A percentile compares a stretch with the other conserved stretches of the same genome.
Conservation (phyloP, 53 echinoderm and acorn worm species). For the Actinopyga echinites region DNA sequence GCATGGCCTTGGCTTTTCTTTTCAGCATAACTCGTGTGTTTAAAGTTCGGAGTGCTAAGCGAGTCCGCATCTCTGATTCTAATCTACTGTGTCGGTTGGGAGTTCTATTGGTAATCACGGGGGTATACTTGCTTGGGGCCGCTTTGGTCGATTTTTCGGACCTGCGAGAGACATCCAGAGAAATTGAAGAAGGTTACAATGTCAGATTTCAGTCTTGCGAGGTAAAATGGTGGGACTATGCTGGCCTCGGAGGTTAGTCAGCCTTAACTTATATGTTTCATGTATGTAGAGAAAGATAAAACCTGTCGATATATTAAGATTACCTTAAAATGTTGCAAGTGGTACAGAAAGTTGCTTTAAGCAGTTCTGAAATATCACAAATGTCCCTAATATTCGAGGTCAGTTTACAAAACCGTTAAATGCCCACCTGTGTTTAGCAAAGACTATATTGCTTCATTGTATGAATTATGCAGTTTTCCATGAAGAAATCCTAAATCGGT, state of each 20-base stretch:
- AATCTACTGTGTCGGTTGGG: conserved; percentile 61
- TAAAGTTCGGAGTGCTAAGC: conserved; percentile 85
- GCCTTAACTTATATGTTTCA: too few relatives aligned
- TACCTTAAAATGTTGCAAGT: not conserved
- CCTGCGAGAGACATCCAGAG: conserved; percentile 4
- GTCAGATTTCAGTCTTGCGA: conserved; percentile 24
- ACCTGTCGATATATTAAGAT: not conserved
- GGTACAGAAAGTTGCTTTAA: too few relatives aligned
- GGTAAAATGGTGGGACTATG: conserved; percentile 57
- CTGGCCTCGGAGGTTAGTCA: conserved; percentile 54
- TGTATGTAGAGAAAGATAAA: not conserved
- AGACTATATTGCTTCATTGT: too few relatives aligned
- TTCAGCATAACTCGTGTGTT: conserved; percentile 83
- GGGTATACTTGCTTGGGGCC: conserved; percentile 54
- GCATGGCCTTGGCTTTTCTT: not conserved
- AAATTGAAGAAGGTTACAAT: conserved; percentile 30
- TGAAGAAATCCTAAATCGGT: too few relatives aligned
- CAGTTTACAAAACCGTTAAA: too few relatives aligned
- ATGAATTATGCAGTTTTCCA: too few relatives aligned
- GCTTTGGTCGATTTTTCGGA: conserved; percentile 42
- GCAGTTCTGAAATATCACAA: too few relatives aligned
- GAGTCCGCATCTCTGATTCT: conserved; percentile 75
- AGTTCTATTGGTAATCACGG: conserved; percentile 42
- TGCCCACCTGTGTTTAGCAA: too few relatives aligned
- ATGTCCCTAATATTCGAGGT: too few relatives aligned